Base-by-base conservation (phyloP, 2,888 invertebrate genomes). In the Villa cingulata region DNA sequence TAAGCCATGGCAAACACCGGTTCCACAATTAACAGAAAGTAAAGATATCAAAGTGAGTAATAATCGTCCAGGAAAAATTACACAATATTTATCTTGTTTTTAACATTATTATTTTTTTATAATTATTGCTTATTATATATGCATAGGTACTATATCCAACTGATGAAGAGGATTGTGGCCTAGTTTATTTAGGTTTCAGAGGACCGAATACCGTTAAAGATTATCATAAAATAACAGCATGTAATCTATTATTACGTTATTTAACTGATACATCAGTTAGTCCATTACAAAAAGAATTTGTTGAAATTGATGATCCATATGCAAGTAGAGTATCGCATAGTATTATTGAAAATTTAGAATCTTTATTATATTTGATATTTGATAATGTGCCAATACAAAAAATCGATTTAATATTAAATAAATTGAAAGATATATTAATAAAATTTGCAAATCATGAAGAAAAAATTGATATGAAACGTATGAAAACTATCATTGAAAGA, bases 221-320 rank as follows among this genome's bases (percentile, higher is more conserved):
- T 45, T 63, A 78, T 51, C 74, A 74, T 55, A 74, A 74, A 45
- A 63, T 84, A 52, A 75, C 76, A 4, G 83, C 78, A 7, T 77
- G 81, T 53, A 75, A 76, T 32, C 70, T 88, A 15, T 64, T 90
- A 37, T 68, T 88, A 55, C 83, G 86, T 50, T 92, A 91, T 66
- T 69, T 94, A 48, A 85, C 86, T 14, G 86, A 89, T 58, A 86
- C 86, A n/a, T 80, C 91, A 10, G 83, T 87, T 16, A 83, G 89
- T 52, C 90, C 90, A 14, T 71, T 94, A 45, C 86, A 88, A 60
- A 77, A 80, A 57, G 79, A 81, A 59, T 85, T 91, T 66, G 85
- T 90, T 2, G 89, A 90, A 70, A 75, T 78, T 45, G 80, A 81
- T 42, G 84, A 89, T 60, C 87, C 89, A 0, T 77, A 77, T 55